Evolutionary conservation across 2,797 vertebrate species (phyloP).

Genomic region (Esox lucius): DNA sequence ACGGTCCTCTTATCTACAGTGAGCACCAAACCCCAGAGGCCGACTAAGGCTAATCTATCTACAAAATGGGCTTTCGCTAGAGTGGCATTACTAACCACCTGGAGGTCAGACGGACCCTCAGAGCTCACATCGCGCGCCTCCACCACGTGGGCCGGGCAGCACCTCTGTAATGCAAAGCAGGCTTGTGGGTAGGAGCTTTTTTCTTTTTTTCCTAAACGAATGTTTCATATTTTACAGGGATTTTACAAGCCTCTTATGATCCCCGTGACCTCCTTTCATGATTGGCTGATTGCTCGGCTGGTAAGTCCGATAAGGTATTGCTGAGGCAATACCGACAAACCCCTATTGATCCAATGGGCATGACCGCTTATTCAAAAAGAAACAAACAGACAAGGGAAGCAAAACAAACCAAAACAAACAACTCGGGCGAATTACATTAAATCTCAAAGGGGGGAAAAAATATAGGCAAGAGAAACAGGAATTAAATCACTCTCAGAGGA

Average conservation of each 20-base stretch:
- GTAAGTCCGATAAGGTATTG: constrained; percentile 63
- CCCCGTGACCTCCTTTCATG: constrained; percentile 51
- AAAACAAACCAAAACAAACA: constrained; percentile 62
- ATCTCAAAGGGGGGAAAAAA: constrained; percentile 53
- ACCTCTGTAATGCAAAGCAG: constrained; percentile 29
- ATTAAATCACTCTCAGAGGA: constrained; percentile 59
- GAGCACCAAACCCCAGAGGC: constrained; percentile 53
- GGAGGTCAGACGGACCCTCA: constrained; percentile 50
- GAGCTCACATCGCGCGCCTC: constrained; percentile 40
- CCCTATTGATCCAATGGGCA: constrained; percentile 62
- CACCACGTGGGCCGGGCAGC: constrained; percentile 24
- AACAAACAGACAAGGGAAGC: constrained; percentile 52
- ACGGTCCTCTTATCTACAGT: constrained; percentile 59
- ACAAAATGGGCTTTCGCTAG: constrained; percentile 47
- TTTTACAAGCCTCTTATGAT: constrained; percentile 29
- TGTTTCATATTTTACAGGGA: constrained; percentile 47
- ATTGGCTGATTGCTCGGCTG: constrained; percentile 43
- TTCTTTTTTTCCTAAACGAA: constrained; percentile 39
- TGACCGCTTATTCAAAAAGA: constrained; percentile 60
- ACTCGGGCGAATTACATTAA: constrained; percentile 61
- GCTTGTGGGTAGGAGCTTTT: constrained; percentile 41
- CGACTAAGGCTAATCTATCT: constrained; percentile 54
- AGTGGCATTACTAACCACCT: constrained; percentile 40
- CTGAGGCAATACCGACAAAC: constrained; percentile 55
- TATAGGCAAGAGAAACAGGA: constrained; percentile 57